Conservation (phyloP, 2,113 vertebrate genomes). For the Tragulus kanchil region DNA sequence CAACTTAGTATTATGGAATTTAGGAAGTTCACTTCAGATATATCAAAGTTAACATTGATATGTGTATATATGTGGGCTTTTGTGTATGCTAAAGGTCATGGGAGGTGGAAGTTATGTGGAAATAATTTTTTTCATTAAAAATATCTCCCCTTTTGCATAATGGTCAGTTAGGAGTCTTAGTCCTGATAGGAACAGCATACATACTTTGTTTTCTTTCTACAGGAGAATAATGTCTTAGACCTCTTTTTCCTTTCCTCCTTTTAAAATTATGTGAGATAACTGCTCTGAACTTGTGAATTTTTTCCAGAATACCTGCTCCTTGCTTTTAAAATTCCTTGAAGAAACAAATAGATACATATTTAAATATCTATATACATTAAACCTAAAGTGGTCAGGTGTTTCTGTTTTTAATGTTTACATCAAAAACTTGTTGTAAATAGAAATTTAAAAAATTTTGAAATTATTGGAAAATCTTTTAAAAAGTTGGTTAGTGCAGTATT, state of each 20-base stretch:
- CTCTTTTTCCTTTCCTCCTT: background rate
- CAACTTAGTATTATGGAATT: background rate
- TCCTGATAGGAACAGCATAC: background rate
- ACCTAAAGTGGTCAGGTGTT: background rate
- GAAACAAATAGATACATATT: background rate
- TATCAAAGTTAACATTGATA: background rate
- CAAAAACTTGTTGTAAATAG: background rate
- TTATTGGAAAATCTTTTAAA: background rate
- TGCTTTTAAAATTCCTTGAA: constrained; percentile 20
- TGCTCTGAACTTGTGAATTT: background rate
- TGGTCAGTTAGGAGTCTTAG: background rate
- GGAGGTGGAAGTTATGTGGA: background rate
- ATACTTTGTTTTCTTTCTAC: background rate
- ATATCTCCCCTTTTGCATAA: background rate
- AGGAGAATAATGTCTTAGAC: background rate
- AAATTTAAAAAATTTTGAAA: background rate
- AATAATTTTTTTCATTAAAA: background rate
- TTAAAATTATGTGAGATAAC: background rate
- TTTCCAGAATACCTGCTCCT: constrained; percentile 1
- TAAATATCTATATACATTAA: background rate
- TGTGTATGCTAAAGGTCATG: background rate
- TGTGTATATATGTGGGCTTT: background rate
- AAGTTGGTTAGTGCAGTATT: background rate
- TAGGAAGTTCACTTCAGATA: background rate
- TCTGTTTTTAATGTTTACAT: background rate